Evolutionary conservation across 2,888 invertebrate species (phyloP).

Genomic region (Amiota minor): DNA sequence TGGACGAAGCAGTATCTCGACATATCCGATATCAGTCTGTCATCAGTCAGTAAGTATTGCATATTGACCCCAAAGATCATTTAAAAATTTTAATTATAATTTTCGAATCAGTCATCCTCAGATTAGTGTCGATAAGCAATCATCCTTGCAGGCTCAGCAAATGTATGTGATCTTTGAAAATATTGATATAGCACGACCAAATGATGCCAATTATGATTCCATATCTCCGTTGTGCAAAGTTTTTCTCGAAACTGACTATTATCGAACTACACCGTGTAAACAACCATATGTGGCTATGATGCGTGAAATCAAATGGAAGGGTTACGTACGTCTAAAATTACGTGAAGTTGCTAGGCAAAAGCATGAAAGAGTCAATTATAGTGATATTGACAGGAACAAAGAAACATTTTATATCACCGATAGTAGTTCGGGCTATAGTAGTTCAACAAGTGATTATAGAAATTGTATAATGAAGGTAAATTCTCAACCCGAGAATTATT

Average conservation of each 20-base stretch:
- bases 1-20: slow-evolving; percentile 80
- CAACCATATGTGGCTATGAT: slow-evolving; percentile 59
- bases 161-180: slow-evolving; percentile 83
- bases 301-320: slow-evolving; percentile 68
- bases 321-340: slow-evolving; percentile 69
- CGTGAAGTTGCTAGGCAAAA: slow-evolving; percentile 54
- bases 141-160: slow-evolving; percentile 76
- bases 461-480: slow-evolving; percentile 27
- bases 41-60: neutral
- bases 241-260: slow-evolving; percentile 75
- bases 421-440: slow-evolving; percentile 63
- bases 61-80: neutral
- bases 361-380: slow-evolving; percentile 12
- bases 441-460: slow-evolving; percentile 46
- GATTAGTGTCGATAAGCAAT: slow-evolving; percentile 58
- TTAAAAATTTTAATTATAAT: neutral
- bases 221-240: slow-evolving; percentile 78
- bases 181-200: slow-evolving; percentile 80
- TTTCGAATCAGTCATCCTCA: slow-evolving; percentile 74
- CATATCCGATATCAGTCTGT: slow-evolving; percentile 75
- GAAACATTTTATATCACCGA: slow-evolving; percentile 58
- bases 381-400: slow-evolving; percentile 20
- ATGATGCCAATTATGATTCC: slow-evolving; percentile 75
- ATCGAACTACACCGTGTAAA: slow-evolving; percentile 63
- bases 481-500: slow-evolving; percentile 48